Percentiles rank a stretch among this genome's conserved stretches.
Evolutionary conservation across 1,140 invertebrate species (phyloP).

Genomic region (Epicauta chinensis): DNA sequence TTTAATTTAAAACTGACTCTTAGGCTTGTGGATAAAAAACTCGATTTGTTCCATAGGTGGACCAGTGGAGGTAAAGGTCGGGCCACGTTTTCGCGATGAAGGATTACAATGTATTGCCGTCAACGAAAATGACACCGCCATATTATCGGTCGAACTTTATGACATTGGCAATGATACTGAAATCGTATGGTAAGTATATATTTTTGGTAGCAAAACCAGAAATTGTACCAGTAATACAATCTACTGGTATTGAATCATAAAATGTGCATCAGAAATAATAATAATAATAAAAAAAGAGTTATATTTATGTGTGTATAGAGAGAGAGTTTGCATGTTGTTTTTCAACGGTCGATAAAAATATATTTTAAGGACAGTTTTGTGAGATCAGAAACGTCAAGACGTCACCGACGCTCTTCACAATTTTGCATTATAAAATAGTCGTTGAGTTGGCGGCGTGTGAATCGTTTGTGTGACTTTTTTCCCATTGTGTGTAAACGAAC

Average conservation of each 20-base stretch:
- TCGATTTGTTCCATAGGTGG: slow-evolving; percentile 17
- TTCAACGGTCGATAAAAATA: slow-evolving; percentile 1
- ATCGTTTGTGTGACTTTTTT: slow-evolving; percentile 8
- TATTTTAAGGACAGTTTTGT: slow-evolving; percentile 16
- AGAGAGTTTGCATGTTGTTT: neutral
- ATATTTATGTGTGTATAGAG: too few species aligned
- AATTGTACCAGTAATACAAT: neutral
- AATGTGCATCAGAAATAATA: too few species aligned
- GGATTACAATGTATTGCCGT: slow-evolving; percentile 29
- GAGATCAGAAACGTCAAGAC: slow-evolving; percentile 5
- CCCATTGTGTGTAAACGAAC: neutral
- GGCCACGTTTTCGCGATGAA: slow-evolving; percentile 33
- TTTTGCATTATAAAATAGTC: slow-evolving; percentile 12
- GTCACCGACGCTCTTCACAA: slow-evolving; percentile 16
- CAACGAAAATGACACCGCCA: slow-evolving; percentile 18
- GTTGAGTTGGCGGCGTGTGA: slow-evolving; percentile 20
- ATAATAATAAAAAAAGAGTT: neutral
- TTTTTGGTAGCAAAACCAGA: neutral
- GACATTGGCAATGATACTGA: slow-evolving; percentile 27
- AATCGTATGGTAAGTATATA: slow-evolving; percentile 28
- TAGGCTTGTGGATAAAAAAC: neutral
- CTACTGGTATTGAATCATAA: too few species aligned
- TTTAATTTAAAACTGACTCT: neutral
- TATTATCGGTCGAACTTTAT: slow-evolving; percentile 27
- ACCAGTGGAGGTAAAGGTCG: slow-evolving; percentile 17